Evolutionary conservation across 2,888 invertebrate genomes (phyloP), one percentile per base, ranked within the genome.

Genomic region (Drepanosiphum platanoidis): DNA sequence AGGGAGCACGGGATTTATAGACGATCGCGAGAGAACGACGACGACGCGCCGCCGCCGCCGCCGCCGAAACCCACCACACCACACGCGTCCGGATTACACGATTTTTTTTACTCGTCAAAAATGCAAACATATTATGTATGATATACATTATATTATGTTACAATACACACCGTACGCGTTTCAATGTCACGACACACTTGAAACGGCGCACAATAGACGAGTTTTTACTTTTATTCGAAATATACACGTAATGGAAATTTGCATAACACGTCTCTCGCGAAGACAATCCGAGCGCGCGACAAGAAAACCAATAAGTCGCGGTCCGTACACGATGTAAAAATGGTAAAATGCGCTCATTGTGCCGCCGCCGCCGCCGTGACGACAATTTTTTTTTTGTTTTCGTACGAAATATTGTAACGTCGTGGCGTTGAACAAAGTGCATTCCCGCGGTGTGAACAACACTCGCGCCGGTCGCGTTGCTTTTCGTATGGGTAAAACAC

Each of bases 181-280:
- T 64, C 78, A 78, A 64, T 78, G 78, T 64, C 78, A 78, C 7
- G 18, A 77, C 36, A 22, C 32, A 64, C 42, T 64, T 42, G 39
- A 30, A 32, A 78, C 32, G 22, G 18, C 8, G 52, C 39, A 64
- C 78, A 39, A 78, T n/a, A 78, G 30, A 42, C 64, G 64, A 32
- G 32, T 64, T 39, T 78, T 77, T 61, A 36, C 36, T 22, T 64
- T 58, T 34, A 61, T 39, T 66, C 9, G 22, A 75, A 34, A 46
- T 36, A 58, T 58, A 46, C 61, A 36, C 36, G 58, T 22, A 18
- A 22, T 11, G 22, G 39, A 30, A 39, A 78, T 78, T 64, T 42
- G 32, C 78, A 78, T 78, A 42, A 39, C n/a, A 52, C 52, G 27
- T 36, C 8, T 27, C 36, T 27, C 30, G 3, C 32, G n/a, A n/a